A percentile compares a stretch with the other conserved stretches of the same genome.
Evolutionary conservation across 2,888 invertebrate species (phyloP).

Genomic region (Nematopogon swammerdamellus): DNA sequence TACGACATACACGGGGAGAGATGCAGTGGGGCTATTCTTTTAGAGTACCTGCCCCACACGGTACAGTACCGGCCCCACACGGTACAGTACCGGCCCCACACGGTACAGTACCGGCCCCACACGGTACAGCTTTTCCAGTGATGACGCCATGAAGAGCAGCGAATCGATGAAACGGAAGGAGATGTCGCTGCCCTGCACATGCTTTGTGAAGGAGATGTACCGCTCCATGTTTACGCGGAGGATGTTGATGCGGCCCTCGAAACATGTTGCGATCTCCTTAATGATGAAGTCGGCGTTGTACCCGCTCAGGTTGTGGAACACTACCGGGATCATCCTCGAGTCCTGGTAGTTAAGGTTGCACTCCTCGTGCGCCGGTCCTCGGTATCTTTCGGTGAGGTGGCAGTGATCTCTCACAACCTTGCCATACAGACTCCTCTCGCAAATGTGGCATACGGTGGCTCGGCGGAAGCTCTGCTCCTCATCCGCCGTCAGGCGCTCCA

Average conservation of each 20-base stretch:
- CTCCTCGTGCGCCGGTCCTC: slow-evolving; percentile 15
- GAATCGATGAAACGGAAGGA: slow-evolving; percentile 7
- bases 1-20: too few relatives aligned
- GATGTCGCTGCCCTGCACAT: slow-evolving; percentile 4
- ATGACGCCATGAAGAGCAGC: slow-evolving; percentile 5
- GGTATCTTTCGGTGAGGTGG: slow-evolving; percentile 17
- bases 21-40: too few relatives aligned
- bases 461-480: slow-evolving; percentile 13
- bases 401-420: slow-evolving; percentile 16
- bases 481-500: slow-evolving; percentile 4
- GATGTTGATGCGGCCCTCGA: slow-evolving; percentile 3
- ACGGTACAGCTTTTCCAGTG: slow-evolving; percentile 4
- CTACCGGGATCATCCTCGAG: slow-evolving; percentile 16
- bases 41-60: too few relatives aligned
- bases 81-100: too few relatives aligned
- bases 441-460: slow-evolving; percentile 14
- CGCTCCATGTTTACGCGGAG: slow-evolving; percentile 10
- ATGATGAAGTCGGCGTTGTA: slow-evolving; percentile 5
- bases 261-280: slow-evolving; percentile 2
- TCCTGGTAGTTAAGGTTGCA: slow-evolving; percentile 21
- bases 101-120: too few relatives aligned
- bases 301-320: slow-evolving; percentile 16
- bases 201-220: slow-evolving; percentile 9
- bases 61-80: too few relatives aligned
- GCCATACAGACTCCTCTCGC: slow-evolving; percentile 9